Percentiles rank a stretch among this genome's conserved stretches.
These are phyloP conservation scores for Cynopterus brachyotis DNA, from an alignment of 2,113 vertebrate species.

Conservation along the genomic window DNA sequence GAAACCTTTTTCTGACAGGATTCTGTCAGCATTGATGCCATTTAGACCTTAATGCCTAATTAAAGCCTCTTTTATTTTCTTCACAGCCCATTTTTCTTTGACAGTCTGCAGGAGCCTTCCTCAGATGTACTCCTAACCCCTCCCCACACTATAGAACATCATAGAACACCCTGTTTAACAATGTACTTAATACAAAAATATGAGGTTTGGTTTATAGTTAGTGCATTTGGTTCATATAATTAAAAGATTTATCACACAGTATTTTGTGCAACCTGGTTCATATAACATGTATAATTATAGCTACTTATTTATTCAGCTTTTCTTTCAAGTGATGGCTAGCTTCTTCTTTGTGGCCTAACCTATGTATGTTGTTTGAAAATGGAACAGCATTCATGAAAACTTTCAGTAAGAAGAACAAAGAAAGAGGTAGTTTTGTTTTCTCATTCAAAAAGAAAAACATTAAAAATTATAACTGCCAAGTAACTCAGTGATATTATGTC, in stretches of 20 bases:
- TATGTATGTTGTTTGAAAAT: background rate
- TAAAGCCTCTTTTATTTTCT: conserved; percentile 59
- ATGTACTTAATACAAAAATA: background rate
- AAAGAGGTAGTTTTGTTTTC: background rate
- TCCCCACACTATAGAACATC: background rate
- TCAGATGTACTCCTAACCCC: background rate
- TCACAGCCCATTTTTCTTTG: conserved; percentile 49
- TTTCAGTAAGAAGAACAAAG: background rate
- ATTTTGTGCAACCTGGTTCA: background rate
- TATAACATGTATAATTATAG: background rate
- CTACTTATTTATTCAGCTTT: background rate
- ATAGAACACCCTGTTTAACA: background rate
- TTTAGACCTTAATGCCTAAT: conserved; percentile 64
- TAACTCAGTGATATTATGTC: background rate
- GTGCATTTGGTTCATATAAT: background rate
- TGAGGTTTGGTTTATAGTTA: background rate
- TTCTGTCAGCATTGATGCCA: conserved; percentile 39
- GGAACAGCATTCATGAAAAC: background rate
- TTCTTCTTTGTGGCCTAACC: background rate
- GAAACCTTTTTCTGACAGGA: conserved; percentile 58
- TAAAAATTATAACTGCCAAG: background rate
- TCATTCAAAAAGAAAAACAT: background rate
- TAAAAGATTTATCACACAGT: background rate
- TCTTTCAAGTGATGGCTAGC: background rate
- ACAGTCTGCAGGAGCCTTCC: background rate